Evolutionary conservation across 2,113 vertebrate genomes (phyloP), one percentile per base, ranked within the genome.

Genomic region (Heterocephalus glaber): DNA sequence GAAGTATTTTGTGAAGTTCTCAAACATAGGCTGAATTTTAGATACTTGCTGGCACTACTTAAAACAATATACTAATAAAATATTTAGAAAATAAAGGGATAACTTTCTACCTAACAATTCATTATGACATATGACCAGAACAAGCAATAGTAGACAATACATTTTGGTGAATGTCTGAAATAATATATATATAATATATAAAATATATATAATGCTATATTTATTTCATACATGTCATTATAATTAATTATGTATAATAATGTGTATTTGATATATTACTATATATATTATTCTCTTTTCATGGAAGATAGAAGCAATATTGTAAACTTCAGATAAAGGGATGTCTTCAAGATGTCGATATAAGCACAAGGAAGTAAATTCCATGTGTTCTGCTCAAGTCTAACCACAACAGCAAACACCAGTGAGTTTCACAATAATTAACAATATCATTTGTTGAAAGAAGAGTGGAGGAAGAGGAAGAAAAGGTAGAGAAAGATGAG

Each of bases 11-110:
- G 7, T 63, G 9, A 20, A 1, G 1, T 93, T 95, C 35, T 90
- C 72, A 90, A 95, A 81, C 20, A 61, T 28, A 35, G 38, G 19
- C 47, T 82, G 33, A 60, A 3, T 83, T 93, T 83, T 70, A 38
- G 44, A 52, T 17, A 74, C 12, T 76, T 20, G 56, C 16, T 77
- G 38, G 3, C 16, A 92, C 35, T 83, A 65, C 12, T 9, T 28
- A 66, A 95, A 80, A 66, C 3, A 82, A 58, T 33, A 68, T 61
- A 91, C 20, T 66, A 90, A 30, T 49, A 84, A 92, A 90, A 80
- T 72, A 20, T 56, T 87, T 90, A 49, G 33, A 72, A 61, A 4
- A 82, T 89, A 65, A 66, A 17, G 26, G 22, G 35, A 80, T 41
- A 91, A 33, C 60, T 79, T 47, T 60, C 11, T 13, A 58, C 33